Conservation (phyloP, 2,888 invertebrate genomes). For the Invenusta paracnida region DNA sequence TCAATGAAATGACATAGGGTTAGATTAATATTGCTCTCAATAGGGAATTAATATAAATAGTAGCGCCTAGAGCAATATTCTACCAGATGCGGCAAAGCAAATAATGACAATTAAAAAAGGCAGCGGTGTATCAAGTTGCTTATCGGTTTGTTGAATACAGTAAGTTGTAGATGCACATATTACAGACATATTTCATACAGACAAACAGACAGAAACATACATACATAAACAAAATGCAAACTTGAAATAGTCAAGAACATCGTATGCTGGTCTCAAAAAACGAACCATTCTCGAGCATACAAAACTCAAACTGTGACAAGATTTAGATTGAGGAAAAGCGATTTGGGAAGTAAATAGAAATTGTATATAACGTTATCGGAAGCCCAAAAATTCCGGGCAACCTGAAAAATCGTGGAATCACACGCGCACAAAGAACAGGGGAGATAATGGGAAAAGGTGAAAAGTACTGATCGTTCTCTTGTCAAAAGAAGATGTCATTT, state of each 20-base stretch:
- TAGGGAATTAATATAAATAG: background rate
- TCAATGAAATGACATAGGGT: background rate
- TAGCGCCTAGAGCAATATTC: background rate
- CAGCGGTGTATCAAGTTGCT: background rate
- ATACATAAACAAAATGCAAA: conserved; percentile 4
- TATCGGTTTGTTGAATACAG: background rate
- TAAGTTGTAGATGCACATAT: background rate
- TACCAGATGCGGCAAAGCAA: background rate
- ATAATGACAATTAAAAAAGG: background rate
- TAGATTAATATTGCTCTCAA: too few species aligned
- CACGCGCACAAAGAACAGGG: background rate
- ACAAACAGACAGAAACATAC: background rate
- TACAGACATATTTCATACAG: too few species aligned
- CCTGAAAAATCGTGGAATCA: background rate
- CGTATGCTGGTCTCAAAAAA: too few species aligned
- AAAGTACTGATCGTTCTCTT: too few species aligned
- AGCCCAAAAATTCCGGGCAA: too few species aligned
- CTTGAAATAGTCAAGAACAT: background rate
- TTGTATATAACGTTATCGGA: background rate
- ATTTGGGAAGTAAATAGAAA: background rate
- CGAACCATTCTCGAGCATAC: too few species aligned
- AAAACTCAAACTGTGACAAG: too few species aligned
- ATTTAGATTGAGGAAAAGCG: background rate
- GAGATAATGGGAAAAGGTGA: background rate
- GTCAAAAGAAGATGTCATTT: too few species aligned